Evolutionary conservation across 2,113 vertebrate species (phyloP).

Genomic region (Scytalopus superciliaris): DNA sequence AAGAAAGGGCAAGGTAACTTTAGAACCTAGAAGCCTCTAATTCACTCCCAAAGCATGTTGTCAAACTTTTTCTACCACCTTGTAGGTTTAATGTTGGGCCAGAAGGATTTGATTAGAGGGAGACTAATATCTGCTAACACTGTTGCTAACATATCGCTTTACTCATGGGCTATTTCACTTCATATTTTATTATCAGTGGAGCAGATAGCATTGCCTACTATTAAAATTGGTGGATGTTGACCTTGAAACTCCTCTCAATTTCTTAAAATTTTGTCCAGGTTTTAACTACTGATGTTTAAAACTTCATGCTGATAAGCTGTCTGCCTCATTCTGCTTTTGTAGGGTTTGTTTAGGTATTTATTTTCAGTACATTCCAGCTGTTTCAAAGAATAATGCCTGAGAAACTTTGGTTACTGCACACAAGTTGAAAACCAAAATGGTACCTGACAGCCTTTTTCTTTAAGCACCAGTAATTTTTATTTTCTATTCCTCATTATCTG

Average conservation of each 20-base stretch:
- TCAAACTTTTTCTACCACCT: not conserved
- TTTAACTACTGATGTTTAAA: not conserved
- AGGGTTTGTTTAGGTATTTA: not conserved
- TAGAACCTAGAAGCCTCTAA: constrained; percentile 12
- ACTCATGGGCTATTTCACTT: constrained; percentile 23
- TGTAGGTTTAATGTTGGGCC: not conserved
- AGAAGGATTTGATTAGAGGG: not conserved
- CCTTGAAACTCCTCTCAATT: constrained; percentile 14
- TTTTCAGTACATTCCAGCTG: not conserved
- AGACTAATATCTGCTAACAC: not conserved
- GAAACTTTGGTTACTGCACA: not conserved
- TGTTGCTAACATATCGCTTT: not conserved
- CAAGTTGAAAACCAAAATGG: not conserved
- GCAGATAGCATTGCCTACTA: not conserved
- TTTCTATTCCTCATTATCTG: not conserved
- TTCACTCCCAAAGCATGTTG: constrained; percentile 3
- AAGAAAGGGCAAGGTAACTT: constrained; percentile 1
- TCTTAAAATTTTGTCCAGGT: not conserved
- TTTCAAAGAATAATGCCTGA: not conserved
- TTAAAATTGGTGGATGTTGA: not conserved
- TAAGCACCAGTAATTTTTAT: not conserved
- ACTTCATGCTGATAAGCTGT: not conserved
- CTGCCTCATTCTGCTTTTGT: not conserved
- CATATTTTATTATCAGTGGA: constrained; percentile 13
- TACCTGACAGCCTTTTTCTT: not conserved